A percentile compares a stretch with the other conserved stretches of the same genome.
These are phyloP conservation scores for Pelobates fuscus DNA, from an alignment of 2,113 vertebrate species.

Conservation along the genomic window DNA sequence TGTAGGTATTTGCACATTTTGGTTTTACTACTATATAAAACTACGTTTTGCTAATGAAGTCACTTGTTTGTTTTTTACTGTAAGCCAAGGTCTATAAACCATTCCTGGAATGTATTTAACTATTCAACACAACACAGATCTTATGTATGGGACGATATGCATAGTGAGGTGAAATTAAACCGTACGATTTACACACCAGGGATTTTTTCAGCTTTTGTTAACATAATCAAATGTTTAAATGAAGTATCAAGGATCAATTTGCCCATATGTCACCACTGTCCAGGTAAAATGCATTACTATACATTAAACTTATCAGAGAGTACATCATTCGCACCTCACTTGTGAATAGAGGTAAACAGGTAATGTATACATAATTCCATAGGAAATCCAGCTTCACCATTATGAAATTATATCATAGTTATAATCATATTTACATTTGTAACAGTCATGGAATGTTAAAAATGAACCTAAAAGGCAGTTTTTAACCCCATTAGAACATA, in stretches of 20 bases:
- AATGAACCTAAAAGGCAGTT: too few species aligned
- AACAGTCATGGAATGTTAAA: too few species aligned
- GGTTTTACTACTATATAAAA: background rate
- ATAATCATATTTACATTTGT: too few species aligned
- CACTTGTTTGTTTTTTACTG: background rate
- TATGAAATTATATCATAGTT: too few species aligned
- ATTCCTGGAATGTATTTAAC: conserved; percentile 2
- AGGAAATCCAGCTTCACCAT: background rate
- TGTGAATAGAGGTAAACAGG: background rate
- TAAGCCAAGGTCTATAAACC: background rate
- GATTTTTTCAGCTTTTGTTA: background rate
- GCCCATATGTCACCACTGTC: background rate
- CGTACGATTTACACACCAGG: background rate
- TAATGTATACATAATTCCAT: background rate
- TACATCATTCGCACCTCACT: background rate
- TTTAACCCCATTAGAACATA: too few species aligned
- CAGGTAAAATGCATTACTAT: background rate
- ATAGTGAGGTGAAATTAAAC: background rate
- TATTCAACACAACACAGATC: background rate
- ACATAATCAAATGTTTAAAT: background rate
- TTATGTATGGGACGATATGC: background rate
- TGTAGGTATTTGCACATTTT: background rate
- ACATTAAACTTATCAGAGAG: too few species aligned
- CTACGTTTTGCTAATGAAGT: conserved; percentile 6
- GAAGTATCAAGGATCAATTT: background rate